These are phyloP conservation scores for Unio delphinus DNA, from an alignment of 2,888 invertebrate species.

Conservation along the genomic window DNA sequence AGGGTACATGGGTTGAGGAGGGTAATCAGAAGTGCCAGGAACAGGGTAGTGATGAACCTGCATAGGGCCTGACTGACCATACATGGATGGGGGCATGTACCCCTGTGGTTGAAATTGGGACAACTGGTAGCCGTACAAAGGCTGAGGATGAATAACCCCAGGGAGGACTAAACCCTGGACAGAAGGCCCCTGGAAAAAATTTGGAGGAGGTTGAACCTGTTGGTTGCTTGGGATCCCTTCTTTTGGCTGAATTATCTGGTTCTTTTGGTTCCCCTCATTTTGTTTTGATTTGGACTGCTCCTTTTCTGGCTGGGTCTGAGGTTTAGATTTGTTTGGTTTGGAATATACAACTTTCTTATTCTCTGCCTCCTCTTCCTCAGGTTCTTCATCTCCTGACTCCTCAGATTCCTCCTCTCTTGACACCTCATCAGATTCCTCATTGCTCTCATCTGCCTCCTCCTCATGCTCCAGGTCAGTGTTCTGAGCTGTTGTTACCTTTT, in stretches of 20 bases:
- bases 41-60: not conserved
- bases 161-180: conserved; percentile 28
- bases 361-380: conserved; percentile 27
- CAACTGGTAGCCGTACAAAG: conserved; percentile 38
- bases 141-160: conserved; percentile 43
- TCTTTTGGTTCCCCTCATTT: not conserved
- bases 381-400: conserved; percentile 19
- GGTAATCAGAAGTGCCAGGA: not conserved
- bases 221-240: not conserved
- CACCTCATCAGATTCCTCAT: conserved; percentile 34
- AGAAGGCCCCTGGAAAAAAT: conserved; percentile 15
- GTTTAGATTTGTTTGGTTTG: conserved; percentile 21
- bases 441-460: conserved; percentile 25
- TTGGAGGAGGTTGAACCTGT: conserved; percentile 8
- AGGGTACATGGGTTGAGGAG: conserved; percentile 13
- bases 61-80: not conserved
- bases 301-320: not conserved
- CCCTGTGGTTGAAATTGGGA: not conserved
- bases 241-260: not conserved
- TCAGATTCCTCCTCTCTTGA: conserved; percentile 43
- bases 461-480: conserved; percentile 8
- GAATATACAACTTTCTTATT: conserved; percentile 28
- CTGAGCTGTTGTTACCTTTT: conserved; percentile 10
- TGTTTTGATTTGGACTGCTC: too few species aligned
- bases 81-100: too few species aligned